Evolutionary conservation across 1,140 invertebrate genomes (phyloP), one percentile per base, ranked within the genome.

Genomic region (Arion vulgaris): DNA sequence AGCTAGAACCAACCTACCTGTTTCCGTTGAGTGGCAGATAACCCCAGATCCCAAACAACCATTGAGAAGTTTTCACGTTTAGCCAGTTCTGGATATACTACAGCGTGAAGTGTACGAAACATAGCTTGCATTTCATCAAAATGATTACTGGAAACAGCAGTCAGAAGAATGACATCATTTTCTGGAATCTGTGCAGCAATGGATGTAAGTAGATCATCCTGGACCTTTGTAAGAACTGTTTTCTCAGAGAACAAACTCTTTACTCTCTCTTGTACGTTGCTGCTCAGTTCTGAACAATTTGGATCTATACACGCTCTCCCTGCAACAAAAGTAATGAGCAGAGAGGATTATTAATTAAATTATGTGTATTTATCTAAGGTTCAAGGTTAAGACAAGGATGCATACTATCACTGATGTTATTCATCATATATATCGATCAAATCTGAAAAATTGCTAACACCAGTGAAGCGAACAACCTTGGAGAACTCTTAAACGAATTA

Each of bases 91-190:
- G 80, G 80, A 26, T 45, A 81, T 1, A 81, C 80, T 1, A 36
- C 34, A 28, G 17, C 49, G 39, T 81, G 80, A 15, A 81, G 71
- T 53, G 34, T 53, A 17, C 73, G 62, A 28, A 81, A 26, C 80
- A 81, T 49, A 28, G 80, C 80, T 32, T 73, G 80, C 68, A 53
- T 69, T 45, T 81, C 80, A 23, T 57, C 23, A n/a, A 45, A 81
- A 34, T 81, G 80, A 28, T 73, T 74, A 19, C 34, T 26, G 15
- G 80, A 73, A 15, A 28, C 39, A 34, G 68, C 80, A 13, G 80
- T 53, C 13, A 73, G 38, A n/a, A 81, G 39, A 26, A 73, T 73
- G 45, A 81, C 80, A 26, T 81, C 68, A 71, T 38, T 81, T n/a
- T 39, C 80, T 13, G 78, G 41, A 28, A 57, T 57, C 45, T 41